Percentiles rank a stretch among this genome's conserved stretches.
Evolutionary conservation across 2,797 vertebrate genomes (phyloP).

Genomic region (Schizopygopsis pylzovi): DNA sequence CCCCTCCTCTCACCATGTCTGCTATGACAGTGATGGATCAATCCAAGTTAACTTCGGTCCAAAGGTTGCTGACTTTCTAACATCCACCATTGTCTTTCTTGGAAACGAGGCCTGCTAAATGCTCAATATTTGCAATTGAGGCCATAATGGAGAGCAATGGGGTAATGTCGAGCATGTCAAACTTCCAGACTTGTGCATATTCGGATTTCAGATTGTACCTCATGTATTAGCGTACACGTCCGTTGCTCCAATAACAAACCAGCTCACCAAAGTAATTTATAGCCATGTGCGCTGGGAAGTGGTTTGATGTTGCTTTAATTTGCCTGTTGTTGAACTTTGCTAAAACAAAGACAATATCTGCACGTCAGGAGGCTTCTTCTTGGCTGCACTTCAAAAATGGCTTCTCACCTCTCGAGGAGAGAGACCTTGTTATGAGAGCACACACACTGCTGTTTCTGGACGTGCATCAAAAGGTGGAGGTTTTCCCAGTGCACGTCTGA

Average conservation of each 20-base stretch:
- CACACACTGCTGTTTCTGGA: conserved; percentile 51
- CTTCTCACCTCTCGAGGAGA: conserved; percentile 51
- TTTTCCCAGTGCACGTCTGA: conserved; percentile 35
- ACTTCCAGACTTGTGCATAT: not conserved
- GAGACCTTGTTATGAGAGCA: conserved; percentile 42
- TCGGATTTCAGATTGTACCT: not conserved
- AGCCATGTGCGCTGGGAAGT: conserved; percentile 41
- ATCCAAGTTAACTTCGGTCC: conserved; percentile 40
- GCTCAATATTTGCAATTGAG: conserved; percentile 32
- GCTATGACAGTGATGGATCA: conserved; percentile 59
- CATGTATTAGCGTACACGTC: not conserved
- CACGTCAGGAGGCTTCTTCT: conserved; percentile 53
- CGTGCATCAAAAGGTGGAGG: conserved; percentile 52
- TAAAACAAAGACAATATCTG: conserved; percentile 47
- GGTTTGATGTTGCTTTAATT: conserved; percentile 54
- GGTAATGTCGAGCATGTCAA: not conserved
- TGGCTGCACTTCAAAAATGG: conserved; percentile 56
- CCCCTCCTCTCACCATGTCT: conserved; percentile 30
- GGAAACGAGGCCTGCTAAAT: conserved; percentile 33
- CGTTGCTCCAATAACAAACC: conserved; percentile 7
- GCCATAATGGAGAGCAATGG: conserved; percentile 8
- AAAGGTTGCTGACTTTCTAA: conserved; percentile 45
- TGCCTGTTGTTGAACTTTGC: conserved; percentile 46
- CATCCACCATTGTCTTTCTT: conserved; percentile 48
- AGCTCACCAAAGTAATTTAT: conserved; percentile 12